phyloP scores from a whole-genome alignment of 1,140 invertebrate species.

The Drosophila kikkawai region DNA sequence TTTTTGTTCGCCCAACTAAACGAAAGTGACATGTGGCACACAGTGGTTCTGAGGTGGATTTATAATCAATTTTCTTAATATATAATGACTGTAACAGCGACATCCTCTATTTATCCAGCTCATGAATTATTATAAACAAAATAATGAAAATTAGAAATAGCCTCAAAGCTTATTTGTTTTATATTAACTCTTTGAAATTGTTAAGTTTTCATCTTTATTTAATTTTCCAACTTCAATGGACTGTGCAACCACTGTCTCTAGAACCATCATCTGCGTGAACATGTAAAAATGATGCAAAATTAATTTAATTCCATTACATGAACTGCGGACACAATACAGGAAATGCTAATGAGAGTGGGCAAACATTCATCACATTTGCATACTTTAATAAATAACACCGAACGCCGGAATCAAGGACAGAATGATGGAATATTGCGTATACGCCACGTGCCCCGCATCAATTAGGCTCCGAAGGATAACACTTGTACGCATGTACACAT shows the following conservation, averaged over 20 bases:
- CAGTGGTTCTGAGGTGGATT: not conserved
- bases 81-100: too few relatives aligned
- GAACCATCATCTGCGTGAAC: slow-evolving; percentile 10
- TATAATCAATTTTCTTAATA: not conserved
- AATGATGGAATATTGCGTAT: slow-evolving; percentile 8
- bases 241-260: slow-evolving; percentile 1
- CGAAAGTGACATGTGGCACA: slow-evolving; percentile 6
- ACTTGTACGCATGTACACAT: not conserved
- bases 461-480: slow-evolving; percentile 22
- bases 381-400: slow-evolving; percentile 35
- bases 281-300: slow-evolving; percentile 41
- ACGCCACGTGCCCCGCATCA: slow-evolving; percentile 40
- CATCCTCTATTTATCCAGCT: too few relatives aligned
- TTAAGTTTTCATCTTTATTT: not conserved
- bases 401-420: slow-evolving; percentile 24
- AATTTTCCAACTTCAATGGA: too few relatives aligned
- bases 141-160: too few relatives aligned
- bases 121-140: too few relatives aligned
- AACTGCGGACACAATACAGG: not conserved
- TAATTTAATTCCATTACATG: slow-evolving; percentile 38
- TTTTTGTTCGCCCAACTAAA: slow-evolving; percentile 7
- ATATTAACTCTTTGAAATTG: not conserved
- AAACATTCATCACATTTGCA: slow-evolving; percentile 39
- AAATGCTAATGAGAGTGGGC: slow-evolving; percentile 2
- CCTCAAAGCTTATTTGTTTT: too few relatives aligned